A percentile compares a stretch with the other conserved stretches of the same genome.
phyloP scores from a whole-genome alignment of 2,113 vertebrate genomes.

The Climacteris rufus region DNA sequence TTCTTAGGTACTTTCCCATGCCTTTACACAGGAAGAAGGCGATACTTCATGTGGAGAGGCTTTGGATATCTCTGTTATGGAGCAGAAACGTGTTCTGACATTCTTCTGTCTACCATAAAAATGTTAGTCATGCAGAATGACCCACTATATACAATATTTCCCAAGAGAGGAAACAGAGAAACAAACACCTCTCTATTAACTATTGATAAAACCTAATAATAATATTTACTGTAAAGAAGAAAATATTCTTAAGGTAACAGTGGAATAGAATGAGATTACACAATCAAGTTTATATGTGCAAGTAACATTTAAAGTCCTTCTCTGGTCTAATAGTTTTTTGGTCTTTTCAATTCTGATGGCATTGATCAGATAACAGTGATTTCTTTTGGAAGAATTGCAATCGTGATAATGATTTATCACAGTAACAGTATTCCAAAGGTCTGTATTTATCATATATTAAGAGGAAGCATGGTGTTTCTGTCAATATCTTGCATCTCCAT shows the following conservation, averaged over 20 bases:
- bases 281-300: neutral
- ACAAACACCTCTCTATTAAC: neutral
- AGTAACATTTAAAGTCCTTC: neutral
- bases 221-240: neutral
- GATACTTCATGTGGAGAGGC: neutral
- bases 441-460: neutral
- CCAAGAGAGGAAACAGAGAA: neutral
- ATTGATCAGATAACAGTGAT: neutral
- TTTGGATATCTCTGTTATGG: neutral
- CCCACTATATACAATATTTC: neutral
- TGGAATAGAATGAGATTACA: neutral
- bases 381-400: neutral
- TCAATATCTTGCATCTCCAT: neutral
- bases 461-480: neutral
- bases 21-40: neutral
- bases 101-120: neutral
- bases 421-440: neutral
- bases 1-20: neutral
- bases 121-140: neutral
- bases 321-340: neutral
- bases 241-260: neutral
- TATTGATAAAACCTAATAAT: neutral
- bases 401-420: neutral
- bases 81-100: neutral
- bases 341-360: neutral